Percentiles rank a stretch among this genome's conserved stretches.
phyloP scores from a whole-genome alignment of 2,888 invertebrate genomes.

The Sympetrum striolatum region DNA sequence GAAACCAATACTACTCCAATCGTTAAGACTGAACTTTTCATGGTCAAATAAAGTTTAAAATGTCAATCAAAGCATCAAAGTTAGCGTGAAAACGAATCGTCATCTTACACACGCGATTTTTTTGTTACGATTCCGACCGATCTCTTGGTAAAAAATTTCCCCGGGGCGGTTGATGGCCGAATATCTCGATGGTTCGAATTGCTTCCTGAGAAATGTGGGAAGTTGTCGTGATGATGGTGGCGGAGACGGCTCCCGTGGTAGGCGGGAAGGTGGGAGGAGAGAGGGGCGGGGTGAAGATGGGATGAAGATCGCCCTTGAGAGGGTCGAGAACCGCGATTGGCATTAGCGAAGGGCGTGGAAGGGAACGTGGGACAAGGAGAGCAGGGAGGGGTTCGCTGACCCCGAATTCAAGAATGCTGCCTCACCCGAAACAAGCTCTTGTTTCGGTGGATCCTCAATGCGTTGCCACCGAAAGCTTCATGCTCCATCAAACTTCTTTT shows the following conservation, averaged over 20 bases:
- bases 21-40: too few relatives aligned
- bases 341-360: neutral
- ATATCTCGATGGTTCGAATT: neutral
- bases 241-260: neutral
- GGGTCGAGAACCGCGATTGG: conserved; percentile 40
- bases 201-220: neutral
- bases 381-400: neutral
- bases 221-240: neutral
- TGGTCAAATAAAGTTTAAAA: too few relatives aligned
- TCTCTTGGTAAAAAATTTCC: too few relatives aligned
- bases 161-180: neutral
- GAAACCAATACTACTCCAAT: too few relatives aligned
- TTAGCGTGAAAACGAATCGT: too few relatives aligned
- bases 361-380: neutral
- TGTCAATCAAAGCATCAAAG: too few relatives aligned
- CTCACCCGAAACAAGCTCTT: too few relatives aligned
- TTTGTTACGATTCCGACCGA: too few relatives aligned
- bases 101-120: too few relatives aligned
- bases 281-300: neutral
- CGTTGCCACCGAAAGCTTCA: too few relatives aligned
- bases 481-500: too few relatives aligned
- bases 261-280: neutral
- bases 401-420: neutral
- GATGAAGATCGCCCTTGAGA: conserved; percentile 4
- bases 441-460: too few relatives aligned